Evolutionary conservation across 2,113 vertebrate species (phyloP), one percentile per base, ranked within the genome.

Genomic region (Chloebia gouldiae): DNA sequence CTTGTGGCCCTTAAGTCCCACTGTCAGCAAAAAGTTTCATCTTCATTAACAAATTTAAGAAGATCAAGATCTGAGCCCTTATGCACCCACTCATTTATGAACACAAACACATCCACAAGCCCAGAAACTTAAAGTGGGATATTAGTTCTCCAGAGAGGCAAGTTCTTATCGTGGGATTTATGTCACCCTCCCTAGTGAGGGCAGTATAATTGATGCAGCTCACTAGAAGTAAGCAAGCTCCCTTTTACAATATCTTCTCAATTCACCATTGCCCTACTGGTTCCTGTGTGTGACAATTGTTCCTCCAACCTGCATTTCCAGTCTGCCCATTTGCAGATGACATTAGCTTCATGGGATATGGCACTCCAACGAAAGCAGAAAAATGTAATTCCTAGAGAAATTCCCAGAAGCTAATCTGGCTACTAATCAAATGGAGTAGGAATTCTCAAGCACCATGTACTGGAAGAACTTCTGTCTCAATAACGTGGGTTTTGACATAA

Each of bases 401-500:
- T 66, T 71, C 44, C 64, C 65, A 78, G 60, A 90, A 81, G 56
- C 47, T 88, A 81, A 81, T 72, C 88, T 95, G 51, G 35, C 50
- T 90, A 44, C 66, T 92, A 83, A 90, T 84, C 51, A 91, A 92
- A 71, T 60, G 37, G 47, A 78, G 76, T 23, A 61, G 23, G 47
- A 88, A 60, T 75, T 88, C 77, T 88, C 83, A 71, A 64, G 64
- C 49, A 86, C n/a, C 39, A 19, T 73, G 71, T 80, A 88, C 71
- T 86, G 61, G 35, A 88, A 90, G 27, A 90, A 92, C 88, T 95
- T 90, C 42, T 91, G n/a, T 86, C 83, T 81, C 35, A 4, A 2
- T 92, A 86, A 78, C 20, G 18, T 64, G n/a, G 15, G n/a, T n/a
- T 95, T 86, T 94, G 88, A 96, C 88, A 94, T 86, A 95, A 96